Evolutionary conservation across 2,888 invertebrate species (phyloP).

Genomic region (Drosophila flavopinicola): DNA sequence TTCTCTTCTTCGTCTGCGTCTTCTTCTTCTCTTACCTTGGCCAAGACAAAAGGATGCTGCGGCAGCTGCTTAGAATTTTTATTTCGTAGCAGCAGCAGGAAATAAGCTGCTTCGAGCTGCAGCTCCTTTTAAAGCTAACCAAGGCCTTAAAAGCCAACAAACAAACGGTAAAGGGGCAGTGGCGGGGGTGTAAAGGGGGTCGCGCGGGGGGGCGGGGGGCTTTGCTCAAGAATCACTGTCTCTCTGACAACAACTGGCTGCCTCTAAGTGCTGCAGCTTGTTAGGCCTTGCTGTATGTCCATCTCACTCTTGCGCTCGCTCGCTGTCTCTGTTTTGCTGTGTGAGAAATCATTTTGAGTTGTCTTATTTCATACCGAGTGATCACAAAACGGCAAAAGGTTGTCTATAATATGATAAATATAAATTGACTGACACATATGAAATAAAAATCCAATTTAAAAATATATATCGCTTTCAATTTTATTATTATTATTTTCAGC

Average conservation of each 20-base stretch:
- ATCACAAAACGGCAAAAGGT: too few relatives aligned
- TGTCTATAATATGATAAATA: not conserved
- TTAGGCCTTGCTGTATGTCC: conserved; percentile 54
- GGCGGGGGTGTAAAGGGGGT: not conserved
- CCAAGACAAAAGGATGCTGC: conserved; percentile 72
- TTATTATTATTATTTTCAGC: too few relatives aligned
- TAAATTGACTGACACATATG: too few relatives aligned
- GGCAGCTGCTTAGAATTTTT: conserved; percentile 67
- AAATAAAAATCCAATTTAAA: too few relatives aligned
- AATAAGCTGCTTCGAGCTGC: conserved; percentile 58
- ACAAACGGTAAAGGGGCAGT: conserved; percentile 12
- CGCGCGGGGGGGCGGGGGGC: not conserved
- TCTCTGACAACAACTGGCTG: conserved; percentile 21
- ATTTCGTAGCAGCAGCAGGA: conserved; percentile 62
- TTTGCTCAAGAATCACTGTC: conserved; percentile 30
- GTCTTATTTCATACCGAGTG: conserved; percentile 46
- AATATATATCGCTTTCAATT: too few relatives aligned
- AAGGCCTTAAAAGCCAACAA: conserved; percentile 59
- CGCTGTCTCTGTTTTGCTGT: conserved; percentile 56
- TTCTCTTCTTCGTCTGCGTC: not conserved
- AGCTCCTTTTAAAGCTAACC: conserved; percentile 77
- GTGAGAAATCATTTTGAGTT: conserved; percentile 75
- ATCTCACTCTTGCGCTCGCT: conserved; percentile 19
- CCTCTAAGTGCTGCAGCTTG: conserved; percentile 70
- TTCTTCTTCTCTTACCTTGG: conserved; percentile 37